Conservation (phyloP, 2,888 invertebrate species). For the Cephalotes varians region DNA sequence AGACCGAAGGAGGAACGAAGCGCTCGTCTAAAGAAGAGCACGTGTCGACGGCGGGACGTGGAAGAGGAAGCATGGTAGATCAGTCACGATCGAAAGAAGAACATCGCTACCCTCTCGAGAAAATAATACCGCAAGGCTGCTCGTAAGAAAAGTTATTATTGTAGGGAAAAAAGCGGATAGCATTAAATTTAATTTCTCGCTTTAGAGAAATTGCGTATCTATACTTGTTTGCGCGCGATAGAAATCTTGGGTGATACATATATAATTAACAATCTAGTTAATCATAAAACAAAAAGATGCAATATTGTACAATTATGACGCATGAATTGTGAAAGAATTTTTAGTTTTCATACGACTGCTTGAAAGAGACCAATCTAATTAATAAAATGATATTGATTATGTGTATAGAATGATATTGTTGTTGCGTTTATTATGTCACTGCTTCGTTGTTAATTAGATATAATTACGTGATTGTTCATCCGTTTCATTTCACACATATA, state of each 20-base stretch:
- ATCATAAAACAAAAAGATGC: not conserved
- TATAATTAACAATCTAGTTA: slow-evolving; percentile 18
- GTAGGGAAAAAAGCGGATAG: slow-evolving; percentile 34
- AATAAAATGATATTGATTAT: slow-evolving; percentile 1
- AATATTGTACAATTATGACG: not conserved
- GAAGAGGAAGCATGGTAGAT: slow-evolving; percentile 70
- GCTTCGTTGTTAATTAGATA: slow-evolving; percentile 23
- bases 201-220: slow-evolving; percentile 46
- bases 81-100: slow-evolving; percentile 71
- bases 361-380: slow-evolving; percentile 7
- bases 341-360: not conserved
- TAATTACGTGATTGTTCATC: slow-evolving; percentile 39
- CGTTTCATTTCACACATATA: slow-evolving; percentile 11
- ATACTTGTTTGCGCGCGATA: not conserved
- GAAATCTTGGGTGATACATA: not conserved
- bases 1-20: slow-evolving; percentile 73
- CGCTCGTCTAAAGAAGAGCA: slow-evolving; percentile 65
- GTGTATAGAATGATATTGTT: not conserved
- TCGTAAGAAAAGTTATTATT: slow-evolving; percentile 72
- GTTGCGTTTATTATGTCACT: not conserved
- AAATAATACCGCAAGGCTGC: slow-evolving; percentile 69
- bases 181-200: slow-evolving; percentile 74
- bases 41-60: slow-evolving; percentile 69
- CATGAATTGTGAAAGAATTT: not conserved
- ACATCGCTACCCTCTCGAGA: slow-evolving; percentile 63